A percentile compares a stretch with the other conserved stretches of the same genome.
Evolutionary conservation across 2,888 invertebrate genomes (phyloP).

Genomic region (Drosophila demipolita): DNA sequence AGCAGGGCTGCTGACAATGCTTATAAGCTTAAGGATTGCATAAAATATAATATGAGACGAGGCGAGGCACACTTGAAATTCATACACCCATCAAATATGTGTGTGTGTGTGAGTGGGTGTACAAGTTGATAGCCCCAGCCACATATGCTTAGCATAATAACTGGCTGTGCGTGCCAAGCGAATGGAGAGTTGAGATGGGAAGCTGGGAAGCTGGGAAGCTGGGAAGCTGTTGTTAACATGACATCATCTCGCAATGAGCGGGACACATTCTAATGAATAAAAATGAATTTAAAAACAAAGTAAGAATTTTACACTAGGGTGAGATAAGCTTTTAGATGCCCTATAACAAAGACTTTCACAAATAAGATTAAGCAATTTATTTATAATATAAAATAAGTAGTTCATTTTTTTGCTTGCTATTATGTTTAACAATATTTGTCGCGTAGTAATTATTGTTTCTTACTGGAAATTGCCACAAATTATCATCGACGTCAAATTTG

Average conservation of each 20-base stretch:
- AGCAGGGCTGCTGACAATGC: constrained; percentile 23
- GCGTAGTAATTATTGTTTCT: not conserved
- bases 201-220: constrained; percentile 18
- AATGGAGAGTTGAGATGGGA: constrained; percentile 11
- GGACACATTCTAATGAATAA: constrained; percentile 67
- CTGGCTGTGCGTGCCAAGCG: constrained; percentile 45
- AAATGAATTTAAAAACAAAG: constrained; percentile 69
- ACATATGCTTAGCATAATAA: constrained; percentile 56
- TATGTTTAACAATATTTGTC: not conserved
- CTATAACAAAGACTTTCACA: not conserved
- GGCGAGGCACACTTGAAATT: constrained; percentile 25
- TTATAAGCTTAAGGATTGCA: constrained; percentile 34
- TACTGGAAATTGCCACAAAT: too few species aligned
- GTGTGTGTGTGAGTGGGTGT: constrained; percentile 1
- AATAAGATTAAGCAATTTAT: not conserved
- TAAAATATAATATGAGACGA: constrained; percentile 27
- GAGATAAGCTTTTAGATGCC: not conserved
- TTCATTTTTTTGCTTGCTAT: not conserved
- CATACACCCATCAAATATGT: constrained; percentile 5
- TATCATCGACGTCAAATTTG: not conserved
- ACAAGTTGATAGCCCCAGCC: constrained; percentile 4
- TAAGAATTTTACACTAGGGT: not conserved
- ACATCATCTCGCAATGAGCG: constrained; percentile 66
- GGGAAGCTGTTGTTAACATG: constrained; percentile 54
- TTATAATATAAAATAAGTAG: not conserved